Base-by-base conservation (phyloP, 1,140 invertebrate genomes). In the Drosophila hydei region DNA sequence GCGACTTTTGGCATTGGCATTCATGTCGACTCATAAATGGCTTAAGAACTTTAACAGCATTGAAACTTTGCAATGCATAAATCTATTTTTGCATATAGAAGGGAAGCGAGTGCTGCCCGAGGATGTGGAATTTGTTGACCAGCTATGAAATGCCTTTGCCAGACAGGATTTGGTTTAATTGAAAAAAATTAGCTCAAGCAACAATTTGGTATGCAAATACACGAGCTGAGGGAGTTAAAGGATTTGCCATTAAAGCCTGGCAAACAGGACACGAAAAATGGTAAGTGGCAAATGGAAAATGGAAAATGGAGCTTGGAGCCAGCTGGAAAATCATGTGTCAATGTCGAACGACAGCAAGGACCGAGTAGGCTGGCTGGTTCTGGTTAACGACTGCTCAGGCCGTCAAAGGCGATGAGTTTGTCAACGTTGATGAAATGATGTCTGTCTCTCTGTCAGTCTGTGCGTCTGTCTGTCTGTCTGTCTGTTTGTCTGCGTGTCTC, bases 391-490 rank as follows among this genome's bases (percentile, higher is more conserved):
- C 40, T 52, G 40, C 33, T 71, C 25, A 63, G 64, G 23, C 64
- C 50, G 55, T 60, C 70, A 72, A 63, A 55, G 55, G 23, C 84
- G 75, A 83, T 78, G 81, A 83, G 72, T 72, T 88, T 83, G 78
- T 88, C 78, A 83, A 83, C 75, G 83, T 71, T 83, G 83, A 87
- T 88, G 84, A 78, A 87, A 88, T 81, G 73, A 83, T 88, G 78
- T 68, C 52, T 60, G 48, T 47, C 55, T 59, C 21, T 33, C 51
- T 42, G 21, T 5, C 43, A 12, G n/a, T 19, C 18, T 19, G 8
- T 30, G 36, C 25, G 8, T 45, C 43, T 38, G 19, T n/a, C 16
- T 45, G 16, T 14, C 19, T 38, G 18, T 33, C 14, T 21, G 7
- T 36, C 42, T 27, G 3, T 40, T 36, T 40, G 19, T 23, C 16